Percentiles rank a stretch among this genome's conserved stretches.
These are phyloP conservation scores for Parasteatoda tepidariorum DNA, from an alignment of 1,140 invertebrate species.

Conservation along the genomic window DNA sequence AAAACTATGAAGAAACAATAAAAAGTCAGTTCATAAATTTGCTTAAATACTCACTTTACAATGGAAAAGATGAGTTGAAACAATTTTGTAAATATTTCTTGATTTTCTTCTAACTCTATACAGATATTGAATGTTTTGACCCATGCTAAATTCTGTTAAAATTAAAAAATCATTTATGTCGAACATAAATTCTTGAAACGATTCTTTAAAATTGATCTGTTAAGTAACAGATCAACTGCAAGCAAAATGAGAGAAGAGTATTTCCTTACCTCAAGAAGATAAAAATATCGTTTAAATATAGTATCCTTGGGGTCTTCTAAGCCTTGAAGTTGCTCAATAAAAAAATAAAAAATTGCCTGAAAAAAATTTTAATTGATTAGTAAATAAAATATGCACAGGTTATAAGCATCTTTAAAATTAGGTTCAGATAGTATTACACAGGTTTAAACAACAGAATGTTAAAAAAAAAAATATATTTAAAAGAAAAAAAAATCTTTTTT, in stretches of 20 bases:
- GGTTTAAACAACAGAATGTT: not conserved
- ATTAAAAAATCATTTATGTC: not conserved
- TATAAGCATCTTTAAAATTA: not conserved
- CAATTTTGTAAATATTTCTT: conserved; percentile 94
- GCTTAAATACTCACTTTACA: conserved; percentile 61
- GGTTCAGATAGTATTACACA: not conserved
- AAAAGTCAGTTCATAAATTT: too few relatives aligned
- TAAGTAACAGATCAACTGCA: too few relatives aligned
- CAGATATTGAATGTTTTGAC: conserved; percentile 99
- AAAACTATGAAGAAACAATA: too few relatives aligned
- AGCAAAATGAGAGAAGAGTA: not conserved
- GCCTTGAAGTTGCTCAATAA: conserved; percentile 93
- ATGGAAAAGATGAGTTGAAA: conserved; percentile 90
- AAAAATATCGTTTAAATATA: conserved; percentile 98
- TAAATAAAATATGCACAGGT: not conserved
- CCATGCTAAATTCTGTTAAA: conserved; percentile 90
- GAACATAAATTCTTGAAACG: not conserved
- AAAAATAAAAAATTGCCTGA: conserved; percentile 74
- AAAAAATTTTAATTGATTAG: conserved; percentile 10
- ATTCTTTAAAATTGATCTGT: not conserved
- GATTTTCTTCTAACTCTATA: conserved; percentile 96
- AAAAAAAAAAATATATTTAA: not conserved
- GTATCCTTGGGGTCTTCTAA: conserved; percentile 96
- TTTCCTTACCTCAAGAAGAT: conserved; percentile 72
- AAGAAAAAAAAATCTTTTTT: too few relatives aligned